Evolutionary conservation across 92 coral and sea anemone genomes (phyloP).

Genomic region (Epizoanthus stellaris): DNA sequence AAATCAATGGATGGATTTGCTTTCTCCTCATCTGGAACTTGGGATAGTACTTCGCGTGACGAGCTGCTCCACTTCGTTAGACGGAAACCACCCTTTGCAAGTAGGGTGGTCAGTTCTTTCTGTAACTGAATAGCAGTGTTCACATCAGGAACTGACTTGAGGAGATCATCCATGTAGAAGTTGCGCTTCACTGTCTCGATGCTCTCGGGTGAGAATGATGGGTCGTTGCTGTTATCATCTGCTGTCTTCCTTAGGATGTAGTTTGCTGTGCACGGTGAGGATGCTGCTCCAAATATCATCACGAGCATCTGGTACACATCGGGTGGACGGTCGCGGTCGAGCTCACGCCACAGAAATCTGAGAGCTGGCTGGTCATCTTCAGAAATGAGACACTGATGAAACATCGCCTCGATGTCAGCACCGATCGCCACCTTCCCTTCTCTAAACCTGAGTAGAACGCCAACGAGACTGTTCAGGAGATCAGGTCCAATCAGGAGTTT

Average conservation of each 20-base stretch:
- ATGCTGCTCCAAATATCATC: conserved; percentile 75
- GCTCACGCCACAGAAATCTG: conserved; percentile 74
- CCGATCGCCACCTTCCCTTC: conserved; percentile 62
- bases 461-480: conserved; percentile 57
- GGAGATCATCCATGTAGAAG: conserved; percentile 67
- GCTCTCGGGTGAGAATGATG: conserved; percentile 48
- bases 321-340: conserved; percentile 50
- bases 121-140: conserved; percentile 47
- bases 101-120: conserved; percentile 50
- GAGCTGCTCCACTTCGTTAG: conserved; percentile 52
- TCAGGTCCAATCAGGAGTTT: conserved; percentile 54
- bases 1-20: conserved; percentile 42
- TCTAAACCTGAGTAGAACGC: conserved; percentile 65
- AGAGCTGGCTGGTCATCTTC: conserved; percentile 67
- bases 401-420: conserved; percentile 82
- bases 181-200: conserved; percentile 51
- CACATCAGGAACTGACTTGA: conserved; percentile 61
- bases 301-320: conserved; percentile 72
- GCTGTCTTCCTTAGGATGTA: conserved; percentile 73
- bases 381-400: conserved; percentile 51
- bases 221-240: conserved; percentile 51
- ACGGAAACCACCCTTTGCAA: conserved; percentile 51
- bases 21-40: conserved; percentile 47
- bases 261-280: conserved; percentile 73
- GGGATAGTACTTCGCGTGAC: conserved; percentile 57